Evolutionary conservation across 2,113 vertebrate genomes (phyloP), one percentile per base, ranked within the genome.

Genomic region (Protobothrops mucrosquamatus): DNA sequence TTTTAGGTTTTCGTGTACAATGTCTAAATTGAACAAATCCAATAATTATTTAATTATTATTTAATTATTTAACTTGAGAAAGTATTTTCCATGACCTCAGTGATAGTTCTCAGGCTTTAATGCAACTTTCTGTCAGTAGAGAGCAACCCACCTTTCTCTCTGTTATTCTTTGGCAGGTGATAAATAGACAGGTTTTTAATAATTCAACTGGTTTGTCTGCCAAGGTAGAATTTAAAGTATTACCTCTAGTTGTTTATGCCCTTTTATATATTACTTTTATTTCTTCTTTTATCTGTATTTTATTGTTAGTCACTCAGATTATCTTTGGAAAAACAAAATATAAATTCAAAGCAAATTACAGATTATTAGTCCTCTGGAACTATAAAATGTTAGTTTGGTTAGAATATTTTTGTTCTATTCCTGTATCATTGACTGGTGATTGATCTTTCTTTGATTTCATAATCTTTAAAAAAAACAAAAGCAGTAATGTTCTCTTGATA

Each of bases 1-100:
- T 98, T 99, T 99, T 96, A 99, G 97, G 97, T 99, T 99, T 98
- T 99, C 99, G 90, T 99, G 99, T 93, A 99, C 99, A 92, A 99
- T 99, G 97, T 99, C 99, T 99, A 94, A 93, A 92, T 92, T 9
- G 89, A n/a, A 95, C 94, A 93, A 93, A 91, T 26, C 93, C 48
- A 90, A 86, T 43, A 46, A 46, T 92, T 64, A 89, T 20, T 48
- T 15, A 55, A 54, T 24, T 86, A 46, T 92, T 64, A 89, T 20
- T 48, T 15, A 55, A 54, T 24, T 86, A 39, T 29, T 10, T 51
- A 51, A 46, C 15, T 69, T 92, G 69, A 74, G 48, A 26, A 88
- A 88, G 46, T n/a, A 64, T 11, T 59, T 23, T 22, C 54, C 48
- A 92, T 39, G 8, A 55, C 7, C 12, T n/a, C 34, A 81, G 69